Percentiles rank a stretch among this genome's conserved stretches.
phyloP scores from a whole-genome alignment of 2,888 invertebrate species.

The Blomia tropicalis region DNA sequence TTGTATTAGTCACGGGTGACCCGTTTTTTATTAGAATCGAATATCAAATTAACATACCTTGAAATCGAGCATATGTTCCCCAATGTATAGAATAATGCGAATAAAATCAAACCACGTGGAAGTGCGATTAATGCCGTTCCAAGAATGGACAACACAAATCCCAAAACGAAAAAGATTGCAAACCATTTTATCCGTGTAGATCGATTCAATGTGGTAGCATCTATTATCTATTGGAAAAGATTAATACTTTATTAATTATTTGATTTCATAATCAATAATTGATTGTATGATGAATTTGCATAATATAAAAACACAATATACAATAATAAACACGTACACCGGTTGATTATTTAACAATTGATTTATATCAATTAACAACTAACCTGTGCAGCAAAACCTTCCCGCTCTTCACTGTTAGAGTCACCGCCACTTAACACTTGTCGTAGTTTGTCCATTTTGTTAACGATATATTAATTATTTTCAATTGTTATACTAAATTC shows the following conservation, averaged over 20 bases:
- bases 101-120: conserved; percentile 45
- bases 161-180: conserved; percentile 58
- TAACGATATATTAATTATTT: no score
- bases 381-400: conserved; percentile 26
- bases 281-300: not conserved
- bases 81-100: conserved; percentile 64
- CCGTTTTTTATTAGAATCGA: not conserved
- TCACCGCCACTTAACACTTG: conserved; percentile 31
- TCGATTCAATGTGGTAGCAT: conserved; percentile 53
- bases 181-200: conserved; percentile 69
- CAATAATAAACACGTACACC: no score
- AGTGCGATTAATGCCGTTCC: conserved; percentile 39
- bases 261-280: not conserved
- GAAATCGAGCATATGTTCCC: conserved; percentile 57
- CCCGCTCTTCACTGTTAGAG: conserved; percentile 23
- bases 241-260: not conserved
- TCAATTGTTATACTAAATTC: no score
- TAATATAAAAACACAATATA: no score
- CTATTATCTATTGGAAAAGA: not conserved
- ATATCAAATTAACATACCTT: conserved; percentile 17
- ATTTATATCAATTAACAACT: not conserved
- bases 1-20: no score
- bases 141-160: conserved; percentile 56
- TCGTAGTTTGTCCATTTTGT: conserved; percentile 30
- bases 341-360: no score